Evolutionary conservation across 2,888 invertebrate genomes (phyloP).

Genomic region (Vesta saturnalis): DNA sequence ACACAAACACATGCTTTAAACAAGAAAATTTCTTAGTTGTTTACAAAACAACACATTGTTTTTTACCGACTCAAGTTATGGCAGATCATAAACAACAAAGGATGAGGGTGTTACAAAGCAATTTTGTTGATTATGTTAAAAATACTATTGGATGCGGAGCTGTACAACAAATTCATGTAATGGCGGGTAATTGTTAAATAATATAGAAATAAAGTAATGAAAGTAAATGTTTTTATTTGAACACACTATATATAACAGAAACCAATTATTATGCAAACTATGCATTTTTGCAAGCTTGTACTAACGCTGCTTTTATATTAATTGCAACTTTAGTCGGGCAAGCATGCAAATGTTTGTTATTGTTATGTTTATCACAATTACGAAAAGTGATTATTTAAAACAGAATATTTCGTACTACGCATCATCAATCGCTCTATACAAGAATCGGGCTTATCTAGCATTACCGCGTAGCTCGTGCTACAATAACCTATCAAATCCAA

Average conservation of each 20-base stretch:
- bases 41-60: conserved; percentile 65
- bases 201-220: no score
- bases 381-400: no score
- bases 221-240: background rate
- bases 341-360: no score
- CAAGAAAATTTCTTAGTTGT: conserved; percentile 64
- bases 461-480: conserved; percentile 57
- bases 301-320: no score
- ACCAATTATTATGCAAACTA: background rate
- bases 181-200: conserved; percentile 32
- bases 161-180: conserved; percentile 63
- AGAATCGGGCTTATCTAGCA: conserved; percentile 60
- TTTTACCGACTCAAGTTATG: conserved; percentile 68
- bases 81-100: conserved; percentile 67
- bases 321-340: no score
- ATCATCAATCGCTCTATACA: conserved; percentile 59
- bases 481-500: conserved; percentile 51
- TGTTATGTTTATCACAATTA: no score
- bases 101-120: conserved; percentile 71
- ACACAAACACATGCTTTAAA: conserved; percentile 62
- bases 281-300: no score
- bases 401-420: no score
- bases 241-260: background rate
- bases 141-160: conserved; percentile 71
- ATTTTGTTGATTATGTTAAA: conserved; percentile 72